These are phyloP conservation scores for Erpetoichthys calabaricus DNA, from an alignment of 2,797 vertebrate genomes.

Conservation along the genomic window DNA sequence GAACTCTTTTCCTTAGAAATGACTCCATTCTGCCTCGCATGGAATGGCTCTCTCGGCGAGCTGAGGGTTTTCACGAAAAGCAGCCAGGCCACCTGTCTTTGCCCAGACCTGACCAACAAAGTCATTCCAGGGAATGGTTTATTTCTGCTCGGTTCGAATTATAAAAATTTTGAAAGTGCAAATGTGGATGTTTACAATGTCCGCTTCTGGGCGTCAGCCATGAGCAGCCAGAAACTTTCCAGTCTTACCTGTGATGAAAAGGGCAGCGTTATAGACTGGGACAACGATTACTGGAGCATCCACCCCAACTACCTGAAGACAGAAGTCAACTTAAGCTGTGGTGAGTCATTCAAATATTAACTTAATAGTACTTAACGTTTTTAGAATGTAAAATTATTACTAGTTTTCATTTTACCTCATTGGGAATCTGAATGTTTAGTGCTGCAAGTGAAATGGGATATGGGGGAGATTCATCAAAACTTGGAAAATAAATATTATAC, in stretches of 20 bases:
- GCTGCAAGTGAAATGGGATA: too few relatives aligned
- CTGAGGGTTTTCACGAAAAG: constrained; percentile 43
- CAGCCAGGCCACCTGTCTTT: constrained; percentile 35
- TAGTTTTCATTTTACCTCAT: too few relatives aligned
- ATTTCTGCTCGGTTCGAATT: constrained; percentile 56
- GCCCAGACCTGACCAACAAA: constrained; percentile 29
- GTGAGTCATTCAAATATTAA: constrained; percentile 51
- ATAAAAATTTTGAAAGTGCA: constrained; percentile 43
- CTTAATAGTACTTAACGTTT: not conserved
- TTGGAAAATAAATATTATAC: too few relatives aligned
- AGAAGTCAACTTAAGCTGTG: constrained; percentile 79
- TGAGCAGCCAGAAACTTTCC: constrained; percentile 46
- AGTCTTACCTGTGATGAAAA: constrained; percentile 59
- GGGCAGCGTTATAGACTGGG: constrained; percentile 84
- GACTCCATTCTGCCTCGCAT: constrained; percentile 60
- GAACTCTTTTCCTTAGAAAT: constrained; percentile 55
- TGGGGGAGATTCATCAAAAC: too few relatives aligned
- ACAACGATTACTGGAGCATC: constrained; percentile 77
- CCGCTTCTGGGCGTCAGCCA: constrained; percentile 74
- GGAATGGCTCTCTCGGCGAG: constrained; percentile 39
- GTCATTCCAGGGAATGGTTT: constrained; percentile 45
- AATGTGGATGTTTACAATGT: constrained; percentile 80
- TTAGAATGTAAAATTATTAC: not conserved
- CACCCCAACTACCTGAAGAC: constrained; percentile 58
- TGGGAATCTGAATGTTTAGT: too few relatives aligned